Conservation (phyloP, 1,140 invertebrate genomes). For the Asbolus verrucosus region DNA sequence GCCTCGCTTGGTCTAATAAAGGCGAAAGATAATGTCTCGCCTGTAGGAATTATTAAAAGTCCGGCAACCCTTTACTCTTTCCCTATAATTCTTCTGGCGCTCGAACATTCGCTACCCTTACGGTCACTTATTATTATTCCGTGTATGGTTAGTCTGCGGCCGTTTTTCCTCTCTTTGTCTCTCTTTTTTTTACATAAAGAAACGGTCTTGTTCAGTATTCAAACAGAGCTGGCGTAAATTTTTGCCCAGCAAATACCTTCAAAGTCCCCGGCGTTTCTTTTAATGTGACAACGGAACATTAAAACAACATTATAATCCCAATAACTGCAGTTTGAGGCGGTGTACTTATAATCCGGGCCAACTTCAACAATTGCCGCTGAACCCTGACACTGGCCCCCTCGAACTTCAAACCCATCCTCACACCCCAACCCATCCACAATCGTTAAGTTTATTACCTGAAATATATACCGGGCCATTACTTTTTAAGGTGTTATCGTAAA, state of each 20-base stretch:
- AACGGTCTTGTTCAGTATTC: too few relatives aligned
- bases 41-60: slow-evolving; percentile 56
- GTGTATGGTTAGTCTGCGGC: too few relatives aligned
- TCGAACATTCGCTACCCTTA: slow-evolving; percentile 40
- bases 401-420: neutral
- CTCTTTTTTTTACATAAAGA: too few relatives aligned
- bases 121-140: slow-evolving; percentile 39
- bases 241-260: slow-evolving; percentile 28
- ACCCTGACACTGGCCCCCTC: slow-evolving; percentile 13
- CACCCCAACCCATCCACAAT: slow-evolving; percentile 21
- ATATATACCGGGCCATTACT: neutral
- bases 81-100: slow-evolving; percentile 55
- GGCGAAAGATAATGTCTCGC: slow-evolving; percentile 52
- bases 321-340: slow-evolving; percentile 55
- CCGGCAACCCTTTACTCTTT: slow-evolving; percentile 55
- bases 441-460: slow-evolving; percentile 26
- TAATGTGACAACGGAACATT: slow-evolving; percentile 53
- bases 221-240: slow-evolving; percentile 14
- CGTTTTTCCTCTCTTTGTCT: neutral
- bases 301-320: slow-evolving; percentile 57
- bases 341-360: slow-evolving; percentile 52
- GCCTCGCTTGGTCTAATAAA: slow-evolving; percentile 40
- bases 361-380: slow-evolving; percentile 48
- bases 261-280: slow-evolving; percentile 50
- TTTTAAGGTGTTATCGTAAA: slow-evolving; percentile 7